Conservation (phyloP, 2,797 vertebrate species). For the Chrysolophus pictus region DNA sequence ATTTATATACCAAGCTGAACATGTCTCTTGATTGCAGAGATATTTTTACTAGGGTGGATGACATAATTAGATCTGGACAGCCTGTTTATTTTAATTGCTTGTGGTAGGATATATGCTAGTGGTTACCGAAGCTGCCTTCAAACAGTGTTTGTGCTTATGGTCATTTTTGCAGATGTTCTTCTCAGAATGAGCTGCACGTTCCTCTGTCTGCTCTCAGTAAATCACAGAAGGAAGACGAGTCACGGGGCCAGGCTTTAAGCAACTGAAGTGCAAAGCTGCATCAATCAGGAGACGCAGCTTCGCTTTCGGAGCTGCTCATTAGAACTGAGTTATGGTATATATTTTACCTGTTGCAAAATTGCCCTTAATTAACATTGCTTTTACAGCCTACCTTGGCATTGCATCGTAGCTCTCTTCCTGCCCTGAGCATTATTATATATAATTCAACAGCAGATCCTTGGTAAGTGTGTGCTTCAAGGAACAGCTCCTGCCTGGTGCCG, state of each 20-base stretch:
- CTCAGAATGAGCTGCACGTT: neutral
- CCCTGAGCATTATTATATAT: neutral
- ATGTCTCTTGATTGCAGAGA: conserved; percentile 24
- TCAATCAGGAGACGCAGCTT: neutral
- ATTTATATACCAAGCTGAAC: conserved; percentile 13
- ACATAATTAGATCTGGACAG: neutral
- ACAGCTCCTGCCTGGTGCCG: neutral
- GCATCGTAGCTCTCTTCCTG: fast-evolving
- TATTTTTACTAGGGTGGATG: neutral
- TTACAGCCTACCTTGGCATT: neutral
- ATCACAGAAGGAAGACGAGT: neutral
- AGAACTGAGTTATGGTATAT: neutral
- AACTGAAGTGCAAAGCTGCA: neutral
- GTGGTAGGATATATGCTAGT: neutral
- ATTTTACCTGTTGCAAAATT: neutral
- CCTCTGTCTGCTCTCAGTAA: neutral
- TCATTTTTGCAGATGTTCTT: neutral
- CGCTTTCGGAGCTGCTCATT: neutral
- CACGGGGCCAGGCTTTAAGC: neutral
- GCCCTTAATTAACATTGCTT: neutral
- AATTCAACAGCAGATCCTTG: neutral
- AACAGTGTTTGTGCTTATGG: neutral
- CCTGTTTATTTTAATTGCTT: conserved; percentile 40
- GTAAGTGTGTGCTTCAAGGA: neutral
- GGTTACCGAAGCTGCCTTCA: conserved; percentile 5